A percentile compares a stretch with the other conserved stretches of the same genome.
Conservation (phyloP, 2,113 vertebrate species). For the Furnarius figulus region DNA sequence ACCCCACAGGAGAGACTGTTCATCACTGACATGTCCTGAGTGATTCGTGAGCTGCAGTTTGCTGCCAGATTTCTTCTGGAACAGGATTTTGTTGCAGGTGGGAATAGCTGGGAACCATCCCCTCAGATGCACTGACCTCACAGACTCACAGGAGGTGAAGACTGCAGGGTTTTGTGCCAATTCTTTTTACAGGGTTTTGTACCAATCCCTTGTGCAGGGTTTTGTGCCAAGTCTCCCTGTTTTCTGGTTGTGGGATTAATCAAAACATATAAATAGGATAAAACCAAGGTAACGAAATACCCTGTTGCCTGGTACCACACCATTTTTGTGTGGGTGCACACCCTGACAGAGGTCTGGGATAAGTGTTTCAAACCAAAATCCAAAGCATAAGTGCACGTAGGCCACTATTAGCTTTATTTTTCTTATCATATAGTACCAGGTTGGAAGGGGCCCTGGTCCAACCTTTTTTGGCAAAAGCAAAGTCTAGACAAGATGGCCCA, state of each 20-base stretch:
- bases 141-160: neutral
- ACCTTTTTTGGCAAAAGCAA: neutral
- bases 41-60: neutral
- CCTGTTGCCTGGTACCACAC: neutral
- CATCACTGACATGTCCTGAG: accelerated
- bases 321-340: neutral
- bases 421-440: neutral
- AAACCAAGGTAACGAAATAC: neutral
- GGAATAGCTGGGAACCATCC: accelerated
- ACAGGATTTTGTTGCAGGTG: neutral
- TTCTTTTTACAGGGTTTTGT: accelerated
- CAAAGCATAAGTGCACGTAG: neutral
- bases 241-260: neutral
- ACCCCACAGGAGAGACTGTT: accelerated
- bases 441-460: neutral
- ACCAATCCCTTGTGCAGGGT: accelerated
- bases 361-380: neutral
- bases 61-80: neutral
- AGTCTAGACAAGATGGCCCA: neutral
- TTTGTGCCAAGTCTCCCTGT: neutral
- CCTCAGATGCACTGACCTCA: accelerated
- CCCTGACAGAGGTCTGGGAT: neutral
- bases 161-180: accelerated
- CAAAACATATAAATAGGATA: neutral
- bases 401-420: neutral